Conservation (phyloP, 2,113 vertebrate species). For the Mus pahari region DNA sequence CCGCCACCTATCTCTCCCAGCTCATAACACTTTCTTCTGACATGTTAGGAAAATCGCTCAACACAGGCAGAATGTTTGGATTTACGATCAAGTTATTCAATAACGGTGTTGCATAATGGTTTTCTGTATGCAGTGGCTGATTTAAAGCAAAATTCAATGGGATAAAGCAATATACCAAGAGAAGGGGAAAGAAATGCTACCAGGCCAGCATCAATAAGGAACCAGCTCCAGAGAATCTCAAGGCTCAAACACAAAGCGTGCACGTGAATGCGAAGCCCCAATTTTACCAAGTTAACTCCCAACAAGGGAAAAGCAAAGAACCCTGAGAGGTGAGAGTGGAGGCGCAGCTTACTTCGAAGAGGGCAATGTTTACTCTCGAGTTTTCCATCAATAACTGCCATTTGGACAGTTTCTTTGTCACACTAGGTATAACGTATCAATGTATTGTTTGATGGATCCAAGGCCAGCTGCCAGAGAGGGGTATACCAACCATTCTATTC, state of each 20-base stretch:
- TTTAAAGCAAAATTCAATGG: neutral
- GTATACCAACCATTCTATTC: neutral
- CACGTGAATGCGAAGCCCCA: neutral
- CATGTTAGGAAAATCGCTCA: slow-evolving; percentile 40
- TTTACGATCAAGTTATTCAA: slow-evolving; percentile 23
- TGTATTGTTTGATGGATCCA: neutral
- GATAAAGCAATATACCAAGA: neutral
- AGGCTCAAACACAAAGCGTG: neutral
- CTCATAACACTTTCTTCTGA: slow-evolving; percentile 58
- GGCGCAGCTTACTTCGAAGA: neutral
- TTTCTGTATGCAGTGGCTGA: neutral
- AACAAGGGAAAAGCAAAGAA: neutral
- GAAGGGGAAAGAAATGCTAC: neutral
- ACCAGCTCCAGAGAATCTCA: neutral
- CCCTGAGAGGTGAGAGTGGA: neutral
- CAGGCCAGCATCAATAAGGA: neutral
- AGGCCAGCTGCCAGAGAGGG: neutral
- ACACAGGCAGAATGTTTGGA: slow-evolving; percentile 35
- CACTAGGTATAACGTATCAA: neutral
- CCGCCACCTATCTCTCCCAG: slow-evolving; percentile 13
- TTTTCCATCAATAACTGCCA: neutral
- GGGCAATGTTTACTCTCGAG: neutral
- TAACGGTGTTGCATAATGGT: neutral
- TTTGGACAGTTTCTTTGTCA: neutral
- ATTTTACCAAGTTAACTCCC: neutral